These are phyloP conservation scores for Pachymerium ferrugineum DNA, from an alignment of 2,888 invertebrate species.

Conservation along the genomic window DNA sequence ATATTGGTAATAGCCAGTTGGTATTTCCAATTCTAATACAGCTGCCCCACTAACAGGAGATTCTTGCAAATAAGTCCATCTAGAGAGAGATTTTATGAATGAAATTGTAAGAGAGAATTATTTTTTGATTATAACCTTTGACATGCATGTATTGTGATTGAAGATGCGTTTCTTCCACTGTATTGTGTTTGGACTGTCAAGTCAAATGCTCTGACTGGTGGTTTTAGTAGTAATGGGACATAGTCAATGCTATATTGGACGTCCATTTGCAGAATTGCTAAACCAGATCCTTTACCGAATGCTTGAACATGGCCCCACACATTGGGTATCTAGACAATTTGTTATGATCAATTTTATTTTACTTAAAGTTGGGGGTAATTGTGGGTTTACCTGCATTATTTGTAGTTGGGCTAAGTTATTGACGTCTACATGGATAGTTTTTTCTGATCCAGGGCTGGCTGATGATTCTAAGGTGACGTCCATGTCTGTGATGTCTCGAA, in stretches of 20 bases:
- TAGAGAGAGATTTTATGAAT: conserved; percentile 37
- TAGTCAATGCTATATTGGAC: conserved; percentile 50
- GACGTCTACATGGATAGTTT: conserved; percentile 40
- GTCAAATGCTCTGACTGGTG: conserved; percentile 49
- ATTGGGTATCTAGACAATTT: conserved; percentile 44
- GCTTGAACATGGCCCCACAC: conserved; percentile 55
- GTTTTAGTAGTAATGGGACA: conserved; percentile 43
- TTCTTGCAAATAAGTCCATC: conserved; percentile 47
- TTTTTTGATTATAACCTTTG: conserved; percentile 32
- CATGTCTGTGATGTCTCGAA: conserved; percentile 44
- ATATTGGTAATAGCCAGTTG: conserved; percentile 51
- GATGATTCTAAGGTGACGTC: conserved; percentile 44
- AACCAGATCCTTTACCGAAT: conserved; percentile 52
- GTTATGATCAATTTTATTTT: background rate
- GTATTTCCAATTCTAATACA: conserved; percentile 50
- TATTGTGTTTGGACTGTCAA: conserved; percentile 48
- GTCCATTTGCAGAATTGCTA: conserved; percentile 54
- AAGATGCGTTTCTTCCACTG: conserved; percentile 48
- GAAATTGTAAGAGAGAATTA: background rate
- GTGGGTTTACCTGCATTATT: conserved; percentile 36
- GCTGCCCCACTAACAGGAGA: conserved; percentile 47
- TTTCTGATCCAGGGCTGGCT: conserved; percentile 43
- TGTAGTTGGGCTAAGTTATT: conserved; percentile 44
- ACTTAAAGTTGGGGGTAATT: background rate
- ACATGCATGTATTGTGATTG: conserved; percentile 46